Conservation (phyloP, 2,888 invertebrate genomes). For the Leptopilina syphax region DNA sequence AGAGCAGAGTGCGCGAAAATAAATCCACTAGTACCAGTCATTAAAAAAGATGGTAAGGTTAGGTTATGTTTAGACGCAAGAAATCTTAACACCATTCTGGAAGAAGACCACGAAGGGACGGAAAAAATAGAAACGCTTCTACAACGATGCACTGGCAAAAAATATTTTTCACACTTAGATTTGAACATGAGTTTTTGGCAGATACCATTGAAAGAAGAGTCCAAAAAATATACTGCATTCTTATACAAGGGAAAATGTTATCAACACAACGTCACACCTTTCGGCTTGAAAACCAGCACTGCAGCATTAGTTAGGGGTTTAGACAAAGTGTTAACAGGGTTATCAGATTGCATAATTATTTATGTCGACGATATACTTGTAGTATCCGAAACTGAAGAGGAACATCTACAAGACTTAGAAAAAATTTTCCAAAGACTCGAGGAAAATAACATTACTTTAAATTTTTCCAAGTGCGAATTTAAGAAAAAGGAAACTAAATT, state of each 20-base stretch:
- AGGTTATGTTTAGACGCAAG: background rate
- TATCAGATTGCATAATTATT: background rate
- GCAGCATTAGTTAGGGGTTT: slow-evolving; percentile 19
- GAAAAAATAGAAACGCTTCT: background rate
- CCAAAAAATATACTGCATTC: slow-evolving; percentile 37
- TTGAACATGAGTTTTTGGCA: slow-evolving; percentile 57
- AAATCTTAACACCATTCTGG: background rate
- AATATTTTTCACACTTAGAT: slow-evolving; percentile 50
- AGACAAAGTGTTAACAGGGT: background rate
- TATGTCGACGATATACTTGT: slow-evolving; percentile 30
- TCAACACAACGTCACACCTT: slow-evolving; percentile 45
- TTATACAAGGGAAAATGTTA: slow-evolving; percentile 39
- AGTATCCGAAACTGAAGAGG: background rate
- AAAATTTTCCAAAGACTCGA: background rate
- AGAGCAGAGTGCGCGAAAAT: too few relatives aligned
- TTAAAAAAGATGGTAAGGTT: background rate
- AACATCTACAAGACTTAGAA: slow-evolving; percentile 9
- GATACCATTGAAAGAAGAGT: slow-evolving; percentile 45
- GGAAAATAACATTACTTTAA: background rate
- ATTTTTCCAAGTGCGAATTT: too few relatives aligned
- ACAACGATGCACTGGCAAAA: background rate
- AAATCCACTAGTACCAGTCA: background rate
- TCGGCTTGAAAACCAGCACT: slow-evolving; percentile 44
- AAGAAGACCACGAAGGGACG: background rate
- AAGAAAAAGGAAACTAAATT: too few relatives aligned